These are phyloP conservation scores for Ochropacha duplaris DNA, from an alignment of 2,888 invertebrate species.

Conservation along the genomic window DNA sequence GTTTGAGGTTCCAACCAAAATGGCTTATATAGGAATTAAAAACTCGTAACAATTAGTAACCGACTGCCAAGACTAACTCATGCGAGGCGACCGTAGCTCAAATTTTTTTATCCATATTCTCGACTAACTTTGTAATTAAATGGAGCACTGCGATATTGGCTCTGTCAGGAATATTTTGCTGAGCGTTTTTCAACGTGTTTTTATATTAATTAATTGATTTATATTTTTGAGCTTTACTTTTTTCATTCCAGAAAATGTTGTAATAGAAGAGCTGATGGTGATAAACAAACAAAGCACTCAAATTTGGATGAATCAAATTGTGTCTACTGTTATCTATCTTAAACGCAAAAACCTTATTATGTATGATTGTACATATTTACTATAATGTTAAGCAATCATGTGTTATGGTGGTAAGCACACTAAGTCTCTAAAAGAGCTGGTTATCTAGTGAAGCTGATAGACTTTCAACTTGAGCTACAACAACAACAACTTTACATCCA, in stretches of 20 bases:
- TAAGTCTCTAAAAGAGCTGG: no score
- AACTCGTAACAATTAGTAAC: constrained; percentile 47
- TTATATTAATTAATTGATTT: not conserved
- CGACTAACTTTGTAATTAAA: constrained; percentile 35
- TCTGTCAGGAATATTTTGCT: constrained; percentile 6
- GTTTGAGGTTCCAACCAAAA: constrained; percentile 34
- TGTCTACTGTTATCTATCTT: no score
- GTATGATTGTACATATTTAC: no score
- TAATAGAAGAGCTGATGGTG: no score
- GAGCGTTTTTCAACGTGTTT: not conserved
- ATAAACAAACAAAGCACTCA: no score
- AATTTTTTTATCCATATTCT: constrained; percentile 35
- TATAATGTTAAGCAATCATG: not conserved
- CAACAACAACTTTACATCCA: no score
- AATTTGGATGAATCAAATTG: not conserved
- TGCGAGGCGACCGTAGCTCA: constrained; percentile 15
- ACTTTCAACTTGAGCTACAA: not conserved
- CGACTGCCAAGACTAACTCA: constrained; percentile 37
- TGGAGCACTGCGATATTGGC: constrained; percentile 15
- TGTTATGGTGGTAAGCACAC: no score
- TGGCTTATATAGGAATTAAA: constrained; percentile 45
- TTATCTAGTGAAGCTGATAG: no score
- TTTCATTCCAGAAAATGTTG: no score
- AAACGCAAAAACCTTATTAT: no score
- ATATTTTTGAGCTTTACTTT: not conserved